These are phyloP conservation scores for Engystomops pustulosus DNA, from an alignment of 2,113 vertebrate species.

Conservation along the genomic window DNA sequence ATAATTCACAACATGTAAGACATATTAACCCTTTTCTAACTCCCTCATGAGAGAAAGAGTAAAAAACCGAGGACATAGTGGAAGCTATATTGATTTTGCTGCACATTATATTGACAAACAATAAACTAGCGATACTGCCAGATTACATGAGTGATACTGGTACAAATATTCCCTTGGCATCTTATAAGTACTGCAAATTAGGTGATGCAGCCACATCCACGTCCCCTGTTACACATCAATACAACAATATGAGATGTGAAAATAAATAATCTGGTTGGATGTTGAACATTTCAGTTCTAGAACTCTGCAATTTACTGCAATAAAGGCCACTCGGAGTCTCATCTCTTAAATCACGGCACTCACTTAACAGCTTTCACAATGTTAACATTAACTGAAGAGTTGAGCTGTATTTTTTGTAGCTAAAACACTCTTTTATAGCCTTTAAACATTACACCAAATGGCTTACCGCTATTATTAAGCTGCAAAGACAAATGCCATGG, in stretches of 20 bases:
- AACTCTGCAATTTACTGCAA: background rate
- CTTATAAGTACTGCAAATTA: background rate
- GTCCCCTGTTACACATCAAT: background rate
- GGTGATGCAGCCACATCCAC: background rate
- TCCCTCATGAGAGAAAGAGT: too few relatives aligned
- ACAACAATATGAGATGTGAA: background rate
- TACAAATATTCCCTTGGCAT: background rate
- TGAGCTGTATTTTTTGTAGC: background rate
- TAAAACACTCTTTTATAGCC: constrained; percentile 8
- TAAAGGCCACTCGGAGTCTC: background rate
- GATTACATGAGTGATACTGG: background rate
- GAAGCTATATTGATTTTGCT: too few relatives aligned
- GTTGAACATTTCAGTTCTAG: background rate
- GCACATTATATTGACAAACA: too few relatives aligned
- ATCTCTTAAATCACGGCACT: constrained; percentile 9
- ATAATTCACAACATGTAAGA: too few relatives aligned
- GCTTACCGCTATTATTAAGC: constrained; percentile 14
- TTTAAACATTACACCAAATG: constrained; percentile 20
- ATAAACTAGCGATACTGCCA: too few relatives aligned
- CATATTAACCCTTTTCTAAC: too few relatives aligned
- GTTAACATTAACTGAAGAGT: background rate
- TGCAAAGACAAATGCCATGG: constrained; percentile 12
- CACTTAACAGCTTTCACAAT: constrained; percentile 4
- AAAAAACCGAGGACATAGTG: too few relatives aligned
- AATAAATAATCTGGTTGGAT: background rate